Conservation (phyloP, 2,797 vertebrate species). For the Buceros bicornis region DNA sequence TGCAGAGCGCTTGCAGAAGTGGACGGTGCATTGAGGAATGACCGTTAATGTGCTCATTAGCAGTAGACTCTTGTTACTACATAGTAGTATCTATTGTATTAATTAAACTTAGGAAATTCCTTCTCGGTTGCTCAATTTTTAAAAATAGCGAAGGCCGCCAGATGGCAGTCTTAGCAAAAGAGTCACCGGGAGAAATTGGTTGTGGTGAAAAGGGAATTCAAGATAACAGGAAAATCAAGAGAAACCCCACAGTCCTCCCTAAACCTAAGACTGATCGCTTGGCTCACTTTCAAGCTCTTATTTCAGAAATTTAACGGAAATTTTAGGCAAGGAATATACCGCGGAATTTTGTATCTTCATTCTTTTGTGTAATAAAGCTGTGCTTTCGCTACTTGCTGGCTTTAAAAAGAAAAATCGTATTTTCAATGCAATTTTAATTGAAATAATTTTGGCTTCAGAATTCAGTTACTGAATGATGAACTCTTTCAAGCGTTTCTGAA, state of each 20-base stretch:
- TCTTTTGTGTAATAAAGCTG: neutral
- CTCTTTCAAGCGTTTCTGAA: neutral
- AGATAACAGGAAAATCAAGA: neutral
- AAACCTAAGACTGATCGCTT: neutral
- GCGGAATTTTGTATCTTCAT: neutral
- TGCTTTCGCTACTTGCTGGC: neutral
- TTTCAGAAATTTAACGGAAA: neutral
- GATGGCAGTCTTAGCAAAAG: slow-evolving; percentile 76
- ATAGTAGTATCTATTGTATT: neutral
- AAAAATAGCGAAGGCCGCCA: slow-evolving; percentile 47
- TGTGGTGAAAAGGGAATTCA: neutral
- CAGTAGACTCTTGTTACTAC: neutral
- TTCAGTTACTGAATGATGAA: neutral
- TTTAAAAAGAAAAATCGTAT: neutral
- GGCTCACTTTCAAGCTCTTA: neutral
- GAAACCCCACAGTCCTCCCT: neutral
- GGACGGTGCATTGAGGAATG: neutral
- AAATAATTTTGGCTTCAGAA: neutral
- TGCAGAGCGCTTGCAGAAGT: neutral
- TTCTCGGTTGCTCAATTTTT: neutral
- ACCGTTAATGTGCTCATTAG: neutral
- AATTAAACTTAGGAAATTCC: neutral
- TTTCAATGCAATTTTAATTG: neutral
- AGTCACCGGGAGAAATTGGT: neutral
- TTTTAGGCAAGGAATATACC: neutral